Percentiles rank a stretch among this genome's conserved stretches.
Conservation (phyloP, 2,888 invertebrate genomes). For the Brenthis daphne region DNA sequence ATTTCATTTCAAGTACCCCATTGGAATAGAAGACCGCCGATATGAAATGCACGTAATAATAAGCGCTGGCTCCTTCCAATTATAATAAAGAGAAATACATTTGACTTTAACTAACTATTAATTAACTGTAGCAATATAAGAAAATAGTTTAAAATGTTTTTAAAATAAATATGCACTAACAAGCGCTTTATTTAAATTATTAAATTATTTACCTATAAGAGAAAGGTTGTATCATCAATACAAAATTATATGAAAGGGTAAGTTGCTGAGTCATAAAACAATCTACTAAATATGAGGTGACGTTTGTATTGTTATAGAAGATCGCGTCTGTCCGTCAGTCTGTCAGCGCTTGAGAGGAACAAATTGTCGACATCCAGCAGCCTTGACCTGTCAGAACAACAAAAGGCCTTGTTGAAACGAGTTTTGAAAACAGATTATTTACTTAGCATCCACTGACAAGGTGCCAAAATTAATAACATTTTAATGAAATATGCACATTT, state of each 20-base stretch:
- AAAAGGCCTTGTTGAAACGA: constrained; percentile 38
- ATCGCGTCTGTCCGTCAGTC: constrained; percentile 42
- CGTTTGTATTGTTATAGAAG: constrained; percentile 36
- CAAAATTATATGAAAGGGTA: not conserved
- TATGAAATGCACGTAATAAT: not conserved
- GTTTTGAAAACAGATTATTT: constrained; percentile 33
- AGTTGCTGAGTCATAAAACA: constrained; percentile 20
- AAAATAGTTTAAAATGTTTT: too few relatives aligned
- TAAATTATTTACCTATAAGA: too few relatives aligned
- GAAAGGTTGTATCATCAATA: not conserved
- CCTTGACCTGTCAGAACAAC: constrained; percentile 48
- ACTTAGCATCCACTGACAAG: constrained; percentile 25
- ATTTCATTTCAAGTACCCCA: not conserved
- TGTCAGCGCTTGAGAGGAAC: constrained; percentile 43
- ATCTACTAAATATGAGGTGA: constrained; percentile 26
- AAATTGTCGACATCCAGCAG: constrained; percentile 46
- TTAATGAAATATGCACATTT: too few relatives aligned
- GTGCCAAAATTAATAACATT: constrained; percentile 35
- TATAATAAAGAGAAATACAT: not conserved
- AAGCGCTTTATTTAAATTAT: too few relatives aligned
- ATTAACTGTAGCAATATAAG: too few relatives aligned
- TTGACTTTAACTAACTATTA: too few relatives aligned
- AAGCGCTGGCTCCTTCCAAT: not conserved
- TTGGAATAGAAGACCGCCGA: not conserved
- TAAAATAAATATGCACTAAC: too few relatives aligned